Conservation (phyloP, 2,113 vertebrate genomes). For the Centropus unirufus region DNA sequence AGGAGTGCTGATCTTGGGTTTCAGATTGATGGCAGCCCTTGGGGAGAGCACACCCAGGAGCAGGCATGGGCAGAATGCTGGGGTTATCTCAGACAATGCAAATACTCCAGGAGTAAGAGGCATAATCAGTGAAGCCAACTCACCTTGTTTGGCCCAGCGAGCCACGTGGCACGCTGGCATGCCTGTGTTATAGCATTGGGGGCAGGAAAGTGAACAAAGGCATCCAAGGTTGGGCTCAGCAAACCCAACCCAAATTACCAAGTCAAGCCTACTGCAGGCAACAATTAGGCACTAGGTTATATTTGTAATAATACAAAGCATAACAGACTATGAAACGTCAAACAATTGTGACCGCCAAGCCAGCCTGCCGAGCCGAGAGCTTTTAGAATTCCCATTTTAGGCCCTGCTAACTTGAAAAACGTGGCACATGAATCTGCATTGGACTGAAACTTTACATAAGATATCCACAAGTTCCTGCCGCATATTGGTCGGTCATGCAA, state of each 20-base stretch:
- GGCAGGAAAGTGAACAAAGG: neutral
- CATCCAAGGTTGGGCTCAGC: neutral
- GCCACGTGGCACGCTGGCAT: neutral
- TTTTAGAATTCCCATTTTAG: neutral
- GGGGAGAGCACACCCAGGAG: neutral
- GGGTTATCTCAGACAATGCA: neutral
- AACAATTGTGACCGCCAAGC: neutral
- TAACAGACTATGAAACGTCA: neutral
- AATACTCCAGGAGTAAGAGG: neutral
- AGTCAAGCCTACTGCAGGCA: neutral
- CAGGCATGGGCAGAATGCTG: neutral
- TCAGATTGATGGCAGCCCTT: neutral
- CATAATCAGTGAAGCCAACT: neutral
- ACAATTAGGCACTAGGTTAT: too few relatives aligned
- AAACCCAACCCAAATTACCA: neutral
- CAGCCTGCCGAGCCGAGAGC: neutral
- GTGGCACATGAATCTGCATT: fast-evolving
- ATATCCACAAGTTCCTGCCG: neutral
- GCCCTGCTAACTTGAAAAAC: neutral
- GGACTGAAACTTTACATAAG: neutral
- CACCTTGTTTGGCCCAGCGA: neutral
- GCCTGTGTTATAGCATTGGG: neutral
- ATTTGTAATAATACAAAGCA: neutral
- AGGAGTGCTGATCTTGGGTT: neutral
- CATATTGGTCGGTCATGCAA: neutral